phyloP scores from a whole-genome alignment of 2,113 vertebrate genomes.

The Neogale vison region DNA sequence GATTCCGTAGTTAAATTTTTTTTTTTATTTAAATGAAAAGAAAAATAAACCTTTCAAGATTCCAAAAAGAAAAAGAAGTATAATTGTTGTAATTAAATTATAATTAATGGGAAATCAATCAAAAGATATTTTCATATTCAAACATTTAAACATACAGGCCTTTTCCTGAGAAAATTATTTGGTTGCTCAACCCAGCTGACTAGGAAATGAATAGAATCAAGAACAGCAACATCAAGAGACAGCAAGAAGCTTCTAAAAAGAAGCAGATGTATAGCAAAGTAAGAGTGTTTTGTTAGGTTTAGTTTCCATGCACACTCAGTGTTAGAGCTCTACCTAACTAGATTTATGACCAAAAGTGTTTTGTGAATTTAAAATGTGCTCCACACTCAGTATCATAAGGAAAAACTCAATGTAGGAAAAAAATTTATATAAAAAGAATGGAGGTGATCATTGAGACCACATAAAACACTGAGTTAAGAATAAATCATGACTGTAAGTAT shows the following conservation, averaged over 20 bases:
- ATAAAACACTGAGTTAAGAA: not conserved
- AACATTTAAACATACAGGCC: not conserved
- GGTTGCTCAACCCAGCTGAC: not conserved
- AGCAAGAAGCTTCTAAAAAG: not conserved
- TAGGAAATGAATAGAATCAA: not conserved
- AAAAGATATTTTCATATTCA: not conserved
- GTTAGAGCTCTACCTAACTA: not conserved
- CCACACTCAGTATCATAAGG: not conserved
- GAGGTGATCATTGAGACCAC: not conserved
- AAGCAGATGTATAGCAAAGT: not conserved
- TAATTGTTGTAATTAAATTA: not conserved
- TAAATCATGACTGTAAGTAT: not conserved
- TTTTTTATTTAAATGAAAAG: not conserved
- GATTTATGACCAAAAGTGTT: not conserved
- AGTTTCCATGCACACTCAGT: not conserved
- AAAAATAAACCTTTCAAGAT: not conserved
- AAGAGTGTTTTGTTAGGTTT: not conserved
- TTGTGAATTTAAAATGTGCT: not conserved
- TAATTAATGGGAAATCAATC: not conserved
- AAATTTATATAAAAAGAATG: not conserved
- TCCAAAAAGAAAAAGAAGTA: not conserved
- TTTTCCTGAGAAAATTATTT: not conserved
- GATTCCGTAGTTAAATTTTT: not conserved
- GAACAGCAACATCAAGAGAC: not conserved
- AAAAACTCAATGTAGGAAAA: not conserved